Evolutionary conservation across 2,797 vertebrate genomes (phyloP), one percentile per base, ranked within the genome.

Genomic region (Arnoldichthys spilopterus): DNA sequence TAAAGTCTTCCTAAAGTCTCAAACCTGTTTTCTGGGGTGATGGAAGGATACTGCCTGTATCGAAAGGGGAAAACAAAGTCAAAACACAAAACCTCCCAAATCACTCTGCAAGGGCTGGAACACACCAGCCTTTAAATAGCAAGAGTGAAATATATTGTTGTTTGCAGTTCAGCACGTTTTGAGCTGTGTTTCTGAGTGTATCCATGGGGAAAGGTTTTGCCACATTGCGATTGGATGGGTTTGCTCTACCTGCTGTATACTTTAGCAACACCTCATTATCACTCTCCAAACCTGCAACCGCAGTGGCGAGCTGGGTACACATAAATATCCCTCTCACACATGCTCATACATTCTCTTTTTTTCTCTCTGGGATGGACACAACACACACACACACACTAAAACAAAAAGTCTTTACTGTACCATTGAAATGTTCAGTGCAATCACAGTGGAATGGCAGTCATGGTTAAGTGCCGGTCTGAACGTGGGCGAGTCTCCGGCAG

Each of bases 181-280:
- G 3, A 22, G 18, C 54, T 70, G 45, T 20, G 4, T 78, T 66
- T 72, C 49, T 13, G 51, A 47, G 28, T 20, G 20, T 45, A 34
- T 72, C 26, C 12, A 4, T 68, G 13, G 37, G 69, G 66, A 15
- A 16, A 61, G 37, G 54, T 40, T 79, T 82, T 61, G 45, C 66
- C 45, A 22, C 43, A 45, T 67, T 71, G 26, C 6, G 24, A 30
- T 45, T 76, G 71, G 56, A 70, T 76, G 32, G 3, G 51, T 66
- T 56, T 20, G 73, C 79, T 40, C 58, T 34, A 66, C 63, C 56
- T 73, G 32, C 49, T 70, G 70, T 71, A 67, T 49, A 71, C 66
- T 82, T 70, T 72, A 69, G 26, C 61, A 84, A 47, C 53, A 77
- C 72, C 75, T 80, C 80, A 81, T 83, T 81, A 82, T 80, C 73